Base-by-base conservation (phyloP, 2,113 vertebrate species). In the Hippopotamus amphibius region DNA sequence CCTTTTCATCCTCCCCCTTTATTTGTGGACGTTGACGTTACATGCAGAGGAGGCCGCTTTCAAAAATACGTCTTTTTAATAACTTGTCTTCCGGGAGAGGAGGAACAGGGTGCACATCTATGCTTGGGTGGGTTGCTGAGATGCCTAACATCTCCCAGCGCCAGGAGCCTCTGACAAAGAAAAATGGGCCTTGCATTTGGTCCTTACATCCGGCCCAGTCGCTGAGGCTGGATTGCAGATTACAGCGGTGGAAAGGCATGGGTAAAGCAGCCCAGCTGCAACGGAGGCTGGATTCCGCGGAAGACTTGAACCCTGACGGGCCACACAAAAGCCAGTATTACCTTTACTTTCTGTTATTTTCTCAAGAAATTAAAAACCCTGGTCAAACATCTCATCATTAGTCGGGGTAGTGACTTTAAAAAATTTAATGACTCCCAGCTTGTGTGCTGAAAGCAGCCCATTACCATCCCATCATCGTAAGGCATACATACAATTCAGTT, bases 121-220 rank as follows among this genome's bases (percentile, higher is more conserved):
- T 95, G 97, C 97, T 98, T 94, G 97, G 94, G 93, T 98, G 91
- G 90, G 90, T 97, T 96, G 96, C 97, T 96, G 94, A 98, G 97
- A 90, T 97, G 95, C 96, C 82, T 93, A 33, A 85, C 92, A 88
- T 97, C 93, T 93, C 22, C 0, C 77, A 91, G 96, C 97, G 65
- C 48, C 24, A 26, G 26, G 96, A 98, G 95, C 46, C n/a, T 81
- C 90, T 98, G 98, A 98, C 98, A 98, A 97, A 98, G 98, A 98
- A 98, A 98, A 98, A 98, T 95, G 93, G 96, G 93, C 94, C 97
- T 98, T 98, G 76, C 43, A 37, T 98, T 97, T 97, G 97, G 96
- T 74, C 43, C 72, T 94, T 43, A 5, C 68, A 91, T 90, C 91
- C 0, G 0, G 92, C 83, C 84, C 61, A 37, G 72, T 72, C 93